Percentiles rank a stretch among this genome's conserved stretches.
Evolutionary conservation across 1,140 invertebrate genomes (phyloP).

Genomic region (Cataglyphis hispanica): DNA sequence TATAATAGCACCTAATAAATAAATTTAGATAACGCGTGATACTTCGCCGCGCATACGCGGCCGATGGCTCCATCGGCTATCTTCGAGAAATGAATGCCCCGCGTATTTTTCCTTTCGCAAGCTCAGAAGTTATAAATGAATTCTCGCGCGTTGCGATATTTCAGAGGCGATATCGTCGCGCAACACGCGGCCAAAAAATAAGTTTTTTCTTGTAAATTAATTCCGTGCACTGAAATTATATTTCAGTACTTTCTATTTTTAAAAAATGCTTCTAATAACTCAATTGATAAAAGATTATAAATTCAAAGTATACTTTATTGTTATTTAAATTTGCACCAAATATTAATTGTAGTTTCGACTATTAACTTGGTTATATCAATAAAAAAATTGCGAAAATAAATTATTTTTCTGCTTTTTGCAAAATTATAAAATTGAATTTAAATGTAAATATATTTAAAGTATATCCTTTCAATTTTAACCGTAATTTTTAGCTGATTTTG

Average conservation of each 20-base stretch:
- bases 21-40: constrained; percentile 59
- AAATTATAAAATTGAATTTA: neutral
- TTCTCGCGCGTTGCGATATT: constrained; percentile 46
- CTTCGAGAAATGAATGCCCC: constrained; percentile 2
- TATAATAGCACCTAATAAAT: constrained; percentile 68
- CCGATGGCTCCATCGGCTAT: neutral
- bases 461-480: constrained; percentile 9
- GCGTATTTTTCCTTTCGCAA: constrained; percentile 38
- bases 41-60: constrained; percentile 20
- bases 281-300: constrained; percentile 24
- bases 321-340: neutral
- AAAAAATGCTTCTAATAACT: neutral
- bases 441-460: neutral
- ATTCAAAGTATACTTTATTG: constrained; percentile 34
- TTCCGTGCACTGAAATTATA: constrained; percentile 36
- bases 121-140: constrained; percentile 29
- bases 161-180: constrained; percentile 36
- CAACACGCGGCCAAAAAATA: constrained; percentile 4
- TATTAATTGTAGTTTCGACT: constrained; percentile 8
- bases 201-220: constrained; percentile 42
- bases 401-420: neutral
- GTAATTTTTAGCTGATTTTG: constrained; percentile 8
- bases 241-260: constrained; percentile 3
- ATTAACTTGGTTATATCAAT: neutral
- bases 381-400: neutral